Percentiles rank a stretch among this genome's conserved stretches.
These are phyloP conservation scores for Steinernema hermaphroditum DNA, from an alignment of 2,888 invertebrate species.

Conservation along the genomic window DNA sequence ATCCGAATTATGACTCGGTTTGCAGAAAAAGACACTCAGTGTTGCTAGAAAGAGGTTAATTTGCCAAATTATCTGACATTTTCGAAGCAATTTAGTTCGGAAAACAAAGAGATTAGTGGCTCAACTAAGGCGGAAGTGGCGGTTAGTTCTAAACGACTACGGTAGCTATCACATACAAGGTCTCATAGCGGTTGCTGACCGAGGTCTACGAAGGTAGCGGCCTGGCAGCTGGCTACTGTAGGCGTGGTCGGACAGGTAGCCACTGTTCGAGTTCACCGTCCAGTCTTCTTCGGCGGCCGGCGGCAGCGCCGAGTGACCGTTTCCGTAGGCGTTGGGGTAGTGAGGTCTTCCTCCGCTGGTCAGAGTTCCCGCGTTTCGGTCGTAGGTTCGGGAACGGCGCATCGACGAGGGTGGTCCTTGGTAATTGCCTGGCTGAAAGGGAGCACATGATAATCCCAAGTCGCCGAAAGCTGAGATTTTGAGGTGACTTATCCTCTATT, in stretches of 20 bases:
- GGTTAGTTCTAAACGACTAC: constrained; percentile 2
- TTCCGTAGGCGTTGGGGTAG: constrained; percentile 8
- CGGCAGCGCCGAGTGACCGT: constrained; percentile 16
- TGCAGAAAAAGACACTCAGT: too few relatives aligned
- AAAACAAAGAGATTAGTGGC: too few relatives aligned
- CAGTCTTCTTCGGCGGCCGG: constrained; percentile 42
- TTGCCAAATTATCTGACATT: too few relatives aligned
- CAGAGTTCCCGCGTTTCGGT: constrained; percentile 27
- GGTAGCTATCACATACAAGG: constrained; percentile 43
- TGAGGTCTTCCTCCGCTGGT: constrained; percentile 6
- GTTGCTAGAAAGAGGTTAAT: too few relatives aligned
- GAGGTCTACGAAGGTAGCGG: constrained; percentile 48
- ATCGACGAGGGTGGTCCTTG: background rate
- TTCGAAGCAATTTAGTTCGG: too few relatives aligned
- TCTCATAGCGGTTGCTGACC: constrained; percentile 56
- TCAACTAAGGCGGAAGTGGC: background rate
- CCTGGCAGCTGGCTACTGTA: constrained; percentile 43
- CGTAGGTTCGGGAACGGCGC: constrained; percentile 30
- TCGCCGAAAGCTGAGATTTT: too few relatives aligned
- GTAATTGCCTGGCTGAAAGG: background rate
- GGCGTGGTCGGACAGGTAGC: constrained; percentile 55
- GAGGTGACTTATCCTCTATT: too few relatives aligned
- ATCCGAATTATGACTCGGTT: too few relatives aligned
- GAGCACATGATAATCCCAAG: too few relatives aligned
- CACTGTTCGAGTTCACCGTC: constrained; percentile 48